Conservation (phyloP, 2,797 vertebrate species). For the Petrocephalus schoutedeni region DNA sequence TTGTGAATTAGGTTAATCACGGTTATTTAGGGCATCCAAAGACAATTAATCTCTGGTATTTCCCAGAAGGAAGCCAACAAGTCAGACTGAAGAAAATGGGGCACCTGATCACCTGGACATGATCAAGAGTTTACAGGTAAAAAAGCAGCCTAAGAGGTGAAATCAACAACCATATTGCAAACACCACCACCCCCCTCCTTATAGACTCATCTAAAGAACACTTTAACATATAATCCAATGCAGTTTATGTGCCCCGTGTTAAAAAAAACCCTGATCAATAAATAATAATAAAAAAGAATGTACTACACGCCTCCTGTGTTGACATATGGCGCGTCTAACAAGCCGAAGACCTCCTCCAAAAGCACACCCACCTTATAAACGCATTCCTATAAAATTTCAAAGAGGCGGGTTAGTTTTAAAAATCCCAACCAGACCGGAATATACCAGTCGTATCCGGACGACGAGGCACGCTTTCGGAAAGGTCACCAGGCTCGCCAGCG, state of each 20-base stretch:
- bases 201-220: background rate
- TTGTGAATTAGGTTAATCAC: conserved; percentile 45
- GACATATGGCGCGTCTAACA: background rate
- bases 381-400: background rate
- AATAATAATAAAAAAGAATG: background rate
- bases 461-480: conserved; percentile 14
- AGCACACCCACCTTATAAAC: background rate
- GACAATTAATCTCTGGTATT: conserved; percentile 45
- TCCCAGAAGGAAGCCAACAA: conserved; percentile 45
- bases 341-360: background rate
- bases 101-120: conserved; percentile 25
- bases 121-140: background rate
- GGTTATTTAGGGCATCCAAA: conserved; percentile 42
- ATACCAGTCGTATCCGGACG: background rate
- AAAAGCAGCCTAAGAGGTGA: background rate
- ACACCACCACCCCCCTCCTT: background rate
- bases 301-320: background rate
- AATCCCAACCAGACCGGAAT: background rate
- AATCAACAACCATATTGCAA: background rate
- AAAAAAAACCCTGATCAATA: background rate
- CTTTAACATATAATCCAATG: background rate
- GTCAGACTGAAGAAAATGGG: conserved; percentile 32
- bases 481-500: conserved; percentile 15
- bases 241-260: background rate
- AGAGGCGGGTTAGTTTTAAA: background rate